Base-by-base conservation (phyloP, 30 jellyfish, hydroid and myxozoan genomes). In the Euphysa ruthae region DNA sequence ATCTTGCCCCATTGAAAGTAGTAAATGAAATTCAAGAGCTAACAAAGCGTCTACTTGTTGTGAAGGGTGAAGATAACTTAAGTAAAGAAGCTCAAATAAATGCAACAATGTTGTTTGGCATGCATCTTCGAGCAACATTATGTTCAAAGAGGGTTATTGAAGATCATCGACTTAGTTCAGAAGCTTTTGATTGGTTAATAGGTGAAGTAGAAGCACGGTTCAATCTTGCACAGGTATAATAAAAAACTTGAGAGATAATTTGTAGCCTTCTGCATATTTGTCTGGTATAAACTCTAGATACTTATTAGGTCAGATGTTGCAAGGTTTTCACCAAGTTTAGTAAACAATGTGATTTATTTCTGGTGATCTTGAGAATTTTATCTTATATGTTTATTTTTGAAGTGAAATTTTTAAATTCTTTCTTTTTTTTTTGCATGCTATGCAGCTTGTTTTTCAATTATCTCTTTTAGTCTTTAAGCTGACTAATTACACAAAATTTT, bases 161-260 rank as follows among this genome's bases (percentile, higher is more conserved):
- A 70, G 95, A 91, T 42, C 73, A 35, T 66, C 70, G 90, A 22
- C 43, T 91, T 46, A 70, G 92, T 19, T 44, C 88, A 0, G 94
- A 91, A 35, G 95, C 99, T 4, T 91, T 91, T 66, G 95, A 91
- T 25, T 91, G 95, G 95, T 55, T 82, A 20, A 42, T 91, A 22
- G 99, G 99, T 63, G 99, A 82, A 71, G 78, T 91, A 28, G 99
- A 91, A 73, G 92, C 99, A 62, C 72, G 99, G 33, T 91, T 91
- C 79, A 91, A 91, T 72, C 79, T 66, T 33, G 92, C 96, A 4
- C 96, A 86, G 96, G 96, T 86, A 58, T 1, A 4, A 15, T 12
- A n/a, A n/a, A 5, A 18, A 12, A 15, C 10, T 38, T 38, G n/a
- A 7, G 10, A 38, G n/a, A n/a, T 38, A 38, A 8, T 38, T 38